Evolutionary conservation across 2,113 vertebrate species (phyloP), one percentile per base, ranked within the genome.

Genomic region (Zosterops borbonicus): DNA sequence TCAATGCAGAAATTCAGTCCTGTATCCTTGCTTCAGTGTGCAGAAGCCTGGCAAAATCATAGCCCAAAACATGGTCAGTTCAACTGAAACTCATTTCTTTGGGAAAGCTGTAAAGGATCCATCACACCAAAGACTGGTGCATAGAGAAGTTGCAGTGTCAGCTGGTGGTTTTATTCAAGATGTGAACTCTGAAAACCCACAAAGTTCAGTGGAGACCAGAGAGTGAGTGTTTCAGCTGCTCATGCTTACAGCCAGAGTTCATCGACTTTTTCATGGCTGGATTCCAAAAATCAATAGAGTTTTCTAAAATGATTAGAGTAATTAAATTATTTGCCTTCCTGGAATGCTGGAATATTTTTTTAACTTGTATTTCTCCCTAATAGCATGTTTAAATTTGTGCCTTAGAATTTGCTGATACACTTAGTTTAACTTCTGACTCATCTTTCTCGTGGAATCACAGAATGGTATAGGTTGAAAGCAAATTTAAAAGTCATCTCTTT

Each of bases 301-400:
- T 95, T 92, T 89, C 44, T 93, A 84, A 95, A 94, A 81, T 87
- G 28, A 90, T 91, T 95, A 89, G 70, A 71, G 37, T 70, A 87
- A 87, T 76, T 69, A 83, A 74, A 92, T 89, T 80, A 91, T 92
- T 94, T 94, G 44, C 47, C 69, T 94, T 94, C 84, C 91, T 95
- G 93, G 90, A 89, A 95, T 62, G 56, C 75, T 55, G 59, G 12
- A 90, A 63, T 85, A 77, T 22, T 86, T 90, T 71, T 58, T 4
- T 0, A 0, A 77, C 74, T 46, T 44, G 3, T 68, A 56, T 90
- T 91, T 91, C 55, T 89, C 31, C 6, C 0, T 75, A 96, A 87
- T 78, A 52, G 11, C 69, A 53, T 71, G 37, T 78, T 95, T 70
- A 74, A 93, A 94, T 84, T 77, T 68, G 9, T 83, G 56, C 44